These are phyloP conservation scores for Anarhynchus alexandrinus DNA, from an alignment of 2,113 vertebrate species.

Conservation along the genomic window DNA sequence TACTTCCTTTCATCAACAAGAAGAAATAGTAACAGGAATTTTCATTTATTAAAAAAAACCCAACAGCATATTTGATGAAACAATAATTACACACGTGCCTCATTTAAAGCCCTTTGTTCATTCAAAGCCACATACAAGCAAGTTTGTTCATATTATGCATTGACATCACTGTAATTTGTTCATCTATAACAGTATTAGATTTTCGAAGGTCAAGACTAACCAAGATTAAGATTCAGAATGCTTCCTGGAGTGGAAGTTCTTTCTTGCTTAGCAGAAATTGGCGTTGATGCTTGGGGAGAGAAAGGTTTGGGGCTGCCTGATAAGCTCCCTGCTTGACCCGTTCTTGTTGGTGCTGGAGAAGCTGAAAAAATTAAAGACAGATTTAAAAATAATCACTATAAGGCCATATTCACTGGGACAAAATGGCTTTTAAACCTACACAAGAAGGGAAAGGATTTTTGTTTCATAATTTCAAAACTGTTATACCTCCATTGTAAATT, in stretches of 20 bases:
- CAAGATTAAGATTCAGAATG: slow-evolving; percentile 96
- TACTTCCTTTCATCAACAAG: neutral
- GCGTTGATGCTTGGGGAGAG: slow-evolving; percentile 82
- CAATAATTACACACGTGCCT: neutral
- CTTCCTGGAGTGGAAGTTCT: slow-evolving; percentile 85
- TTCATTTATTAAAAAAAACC: neutral
- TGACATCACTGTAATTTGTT: neutral
- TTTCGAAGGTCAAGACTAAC: slow-evolving; percentile 74
- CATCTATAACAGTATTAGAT: neutral
- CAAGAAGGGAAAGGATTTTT: neutral
- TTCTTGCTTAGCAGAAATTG: slow-evolving; percentile 84
- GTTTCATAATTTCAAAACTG: neutral
- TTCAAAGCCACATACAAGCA: neutral
- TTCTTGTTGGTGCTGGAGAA: slow-evolving; percentile 88
- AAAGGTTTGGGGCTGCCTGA: slow-evolving; percentile 91
- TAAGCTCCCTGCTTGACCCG: slow-evolving; percentile 83
- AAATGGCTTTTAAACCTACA: neutral
- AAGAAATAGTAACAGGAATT: neutral
- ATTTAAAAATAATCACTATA: neutral
- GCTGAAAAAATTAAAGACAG: slow-evolving; percentile 75
- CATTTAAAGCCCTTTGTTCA: neutral
- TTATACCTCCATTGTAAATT: neutral
- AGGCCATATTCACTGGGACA: neutral
- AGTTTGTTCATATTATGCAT: neutral
- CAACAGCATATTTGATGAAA: neutral